Conservation (phyloP, 1,140 invertebrate genomes). For the Frieseomelitta varia region DNA sequence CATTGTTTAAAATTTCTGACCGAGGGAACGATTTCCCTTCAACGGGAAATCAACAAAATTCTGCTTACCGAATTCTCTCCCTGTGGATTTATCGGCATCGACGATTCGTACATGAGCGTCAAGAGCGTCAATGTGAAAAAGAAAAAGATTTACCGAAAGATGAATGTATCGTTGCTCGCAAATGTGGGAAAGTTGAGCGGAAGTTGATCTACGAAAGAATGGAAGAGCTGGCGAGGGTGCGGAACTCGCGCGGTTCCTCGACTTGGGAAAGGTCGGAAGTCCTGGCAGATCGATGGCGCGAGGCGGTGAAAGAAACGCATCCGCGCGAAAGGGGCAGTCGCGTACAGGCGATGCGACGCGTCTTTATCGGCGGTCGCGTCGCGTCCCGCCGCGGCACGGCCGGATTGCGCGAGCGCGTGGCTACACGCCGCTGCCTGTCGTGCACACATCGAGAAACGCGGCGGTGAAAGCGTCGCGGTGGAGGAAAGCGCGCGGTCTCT, state of each 20-base stretch:
- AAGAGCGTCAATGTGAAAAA: no score
- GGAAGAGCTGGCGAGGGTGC: background rate
- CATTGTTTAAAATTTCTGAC: no score
- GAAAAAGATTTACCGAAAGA: background rate
- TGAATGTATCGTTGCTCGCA: background rate
- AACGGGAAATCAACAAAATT: no score
- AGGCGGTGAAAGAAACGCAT: conserved; percentile 40
- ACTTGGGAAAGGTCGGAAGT: conserved; percentile 49
- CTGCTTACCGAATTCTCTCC: no score
- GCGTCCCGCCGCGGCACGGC: background rate
- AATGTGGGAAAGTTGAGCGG: background rate
- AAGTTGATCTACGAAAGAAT: background rate
- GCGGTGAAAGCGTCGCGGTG: conserved; percentile 17
- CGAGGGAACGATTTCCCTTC: no score
- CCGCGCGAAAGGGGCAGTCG: conserved; percentile 24
- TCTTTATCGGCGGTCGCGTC: conserved; percentile 40
- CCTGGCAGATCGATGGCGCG: conserved; percentile 38
- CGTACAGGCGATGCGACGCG: conserved; percentile 38
- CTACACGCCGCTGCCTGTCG: background rate
- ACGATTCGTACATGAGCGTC: no score
- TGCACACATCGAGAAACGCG: conserved; percentile 16
- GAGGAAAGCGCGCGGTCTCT: conserved; percentile 1
- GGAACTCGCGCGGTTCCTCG: background rate
- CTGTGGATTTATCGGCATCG: no score
- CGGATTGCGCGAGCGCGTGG: conserved; percentile 7